Evolutionary conservation across 2,888 invertebrate species (phyloP).

Genomic region (Theristus sp.): DNA sequence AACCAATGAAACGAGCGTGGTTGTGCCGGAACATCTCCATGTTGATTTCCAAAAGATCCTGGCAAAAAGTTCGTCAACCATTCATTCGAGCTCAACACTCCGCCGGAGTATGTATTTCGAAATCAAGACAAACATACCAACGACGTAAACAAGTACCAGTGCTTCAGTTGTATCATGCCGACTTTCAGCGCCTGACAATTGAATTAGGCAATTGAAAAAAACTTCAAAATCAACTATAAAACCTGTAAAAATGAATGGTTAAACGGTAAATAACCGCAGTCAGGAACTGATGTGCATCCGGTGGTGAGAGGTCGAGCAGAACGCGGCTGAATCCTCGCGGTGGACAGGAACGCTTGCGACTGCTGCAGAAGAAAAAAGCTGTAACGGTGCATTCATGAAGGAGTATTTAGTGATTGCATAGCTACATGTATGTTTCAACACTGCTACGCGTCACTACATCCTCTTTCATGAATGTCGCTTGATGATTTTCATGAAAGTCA

Average conservation of each 20-base stretch:
- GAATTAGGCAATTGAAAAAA: no score
- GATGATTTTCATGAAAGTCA: no score
- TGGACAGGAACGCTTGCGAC: neutral
- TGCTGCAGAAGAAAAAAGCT: neutral
- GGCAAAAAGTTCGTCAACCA: neutral
- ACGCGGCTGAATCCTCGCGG: neutral
- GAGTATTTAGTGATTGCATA: no score
- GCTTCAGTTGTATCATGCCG: slow-evolving; percentile 25
- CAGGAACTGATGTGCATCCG: neutral
- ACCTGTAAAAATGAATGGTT: no score
- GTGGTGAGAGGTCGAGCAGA: neutral
- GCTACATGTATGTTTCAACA: no score
- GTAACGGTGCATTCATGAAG: no score
- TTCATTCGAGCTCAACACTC: no score
- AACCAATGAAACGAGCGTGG: slow-evolving; percentile 24
- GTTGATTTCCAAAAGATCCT: slow-evolving; percentile 23
- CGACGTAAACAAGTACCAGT: slow-evolving; percentile 25
- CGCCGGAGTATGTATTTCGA: no score
- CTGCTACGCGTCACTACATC: no score
- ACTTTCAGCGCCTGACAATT: slow-evolving; percentile 21
- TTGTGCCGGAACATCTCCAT: slow-evolving; percentile 27
- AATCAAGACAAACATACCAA: slow-evolving; percentile 12
- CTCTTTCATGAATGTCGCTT: no score
- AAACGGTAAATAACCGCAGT: neutral
- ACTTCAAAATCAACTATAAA: neutral